Base-by-base conservation (phyloP, 2,888 invertebrate species). In the Lasioglossum leucozonium region DNA sequence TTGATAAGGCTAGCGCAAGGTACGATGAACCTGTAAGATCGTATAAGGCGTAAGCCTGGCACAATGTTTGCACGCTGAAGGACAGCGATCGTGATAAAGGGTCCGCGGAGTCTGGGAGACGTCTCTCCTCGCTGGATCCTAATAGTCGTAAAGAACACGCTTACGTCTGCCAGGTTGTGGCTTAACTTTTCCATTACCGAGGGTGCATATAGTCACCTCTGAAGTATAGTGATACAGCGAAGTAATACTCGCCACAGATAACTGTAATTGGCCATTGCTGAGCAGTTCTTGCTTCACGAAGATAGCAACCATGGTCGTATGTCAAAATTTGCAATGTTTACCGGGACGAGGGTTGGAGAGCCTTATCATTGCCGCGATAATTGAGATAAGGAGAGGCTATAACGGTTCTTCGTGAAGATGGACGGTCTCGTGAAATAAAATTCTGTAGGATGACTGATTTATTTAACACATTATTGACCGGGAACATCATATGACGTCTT, bases 11-110 rank as follows among this genome's bases (percentile, higher is more conserved):
- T 13, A 22, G 10, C 10, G 26, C 62, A 62, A 13, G 30, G 30
- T 62, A 30, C 62, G 30, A 62, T 62, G 62, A 62, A 62, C 62
- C 16, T 26, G 30, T 62, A 51, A n/a, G 62, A 62, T 62, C 62
- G 51, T 51, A 51, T 51, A 51, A 51, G 47, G 58, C 62, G 30
- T 30, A 30, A 30, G 30, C 62, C 62, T 6, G 30, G 62, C 62
- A 62, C 26, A 26, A 30, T 62, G 26, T 62, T 62, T 62, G 62
- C 30, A 62, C 62, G 30, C 30, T 62, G 62, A 62, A 30, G 62
- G 62, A 62, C 62, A 62, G 62, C 62, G 62, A 62, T 62, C 62
- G 62, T 62, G 62, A 62, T 62, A 62, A 62, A 62, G 30, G 30
- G 62, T 62, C 26, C 16, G 62, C 26, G 62, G 13, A 62, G 62